Percentiles rank a stretch among this genome's conserved stretches.
These are phyloP conservation scores for Ooceraea biroi DNA, from an alignment of 1,140 invertebrate genomes.

Conservation along the genomic window DNA sequence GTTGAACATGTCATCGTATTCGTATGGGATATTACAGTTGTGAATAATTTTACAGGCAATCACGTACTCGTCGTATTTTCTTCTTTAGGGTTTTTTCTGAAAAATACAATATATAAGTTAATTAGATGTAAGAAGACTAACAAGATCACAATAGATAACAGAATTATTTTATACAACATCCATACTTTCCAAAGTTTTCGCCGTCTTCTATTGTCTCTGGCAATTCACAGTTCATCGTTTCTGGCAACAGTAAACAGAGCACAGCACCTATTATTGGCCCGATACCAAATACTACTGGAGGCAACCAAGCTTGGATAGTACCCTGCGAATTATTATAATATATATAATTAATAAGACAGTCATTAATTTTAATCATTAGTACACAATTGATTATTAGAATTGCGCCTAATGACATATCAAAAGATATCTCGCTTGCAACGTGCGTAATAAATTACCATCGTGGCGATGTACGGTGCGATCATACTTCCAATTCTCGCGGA, in stretches of 20 bases:
- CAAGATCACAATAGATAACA: not conserved
- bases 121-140: not conserved
- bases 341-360: not conserved
- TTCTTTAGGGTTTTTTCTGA: constrained; percentile 26
- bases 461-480: constrained; percentile 88
- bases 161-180: not conserved
- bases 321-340: constrained; percentile 70
- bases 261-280: constrained; percentile 86
- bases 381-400: constrained; percentile 1
- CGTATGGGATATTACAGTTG: not conserved
- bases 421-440: not conserved
- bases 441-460: constrained; percentile 83
- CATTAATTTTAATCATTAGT: constrained; percentile 6
- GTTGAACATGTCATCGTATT: not conserved
- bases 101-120: constrained; percentile 34
- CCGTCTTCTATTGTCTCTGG: constrained; percentile 88
- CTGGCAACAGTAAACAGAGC: constrained; percentile 87
- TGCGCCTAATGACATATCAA: not conserved
- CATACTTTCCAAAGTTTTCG: constrained; percentile 86
- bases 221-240: constrained; percentile 88
- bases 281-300: constrained; percentile 87
- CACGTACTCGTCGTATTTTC: constrained; percentile 8
- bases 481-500: constrained; percentile 90
- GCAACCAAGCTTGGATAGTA: constrained; percentile 81
- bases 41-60: not conserved